A percentile compares a stretch with the other conserved stretches of the same genome.
Evolutionary conservation across 1,140 invertebrate genomes (phyloP).

Genomic region (Drosophila kohkoa): DNA sequence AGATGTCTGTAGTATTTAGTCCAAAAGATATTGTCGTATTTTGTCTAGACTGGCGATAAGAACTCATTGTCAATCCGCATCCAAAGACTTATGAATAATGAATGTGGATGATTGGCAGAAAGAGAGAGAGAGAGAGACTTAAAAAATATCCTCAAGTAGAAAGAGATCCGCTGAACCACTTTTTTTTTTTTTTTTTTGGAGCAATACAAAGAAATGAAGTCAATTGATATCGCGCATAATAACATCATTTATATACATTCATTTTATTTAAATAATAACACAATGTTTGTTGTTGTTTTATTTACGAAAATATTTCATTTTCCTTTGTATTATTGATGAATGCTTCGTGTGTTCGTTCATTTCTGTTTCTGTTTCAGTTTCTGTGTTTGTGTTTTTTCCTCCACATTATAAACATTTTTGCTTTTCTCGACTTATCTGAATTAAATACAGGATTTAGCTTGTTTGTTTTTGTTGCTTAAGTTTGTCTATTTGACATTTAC

Average conservation of each 20-base stretch:
- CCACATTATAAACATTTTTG: slow-evolving; percentile 33
- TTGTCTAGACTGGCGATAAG: no score
- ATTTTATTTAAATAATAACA: slow-evolving; percentile 85
- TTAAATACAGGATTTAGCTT: slow-evolving; percentile 31
- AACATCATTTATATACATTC: slow-evolving; percentile 82
- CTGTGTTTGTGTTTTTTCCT: slow-evolving; percentile 14
- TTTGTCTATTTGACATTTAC: slow-evolving; percentile 63
- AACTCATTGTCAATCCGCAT: no score
- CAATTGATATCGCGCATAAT: slow-evolving; percentile 59
- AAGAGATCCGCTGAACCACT: slow-evolving; percentile 1
- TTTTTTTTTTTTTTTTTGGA: background rate
- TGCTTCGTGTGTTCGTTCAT: slow-evolving; percentile 23
- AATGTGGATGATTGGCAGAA: no score
- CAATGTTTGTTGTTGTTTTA: slow-evolving; percentile 55
- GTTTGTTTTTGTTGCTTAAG: slow-evolving; percentile 38
- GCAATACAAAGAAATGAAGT: slow-evolving; percentile 45
- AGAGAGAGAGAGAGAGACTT: no score
- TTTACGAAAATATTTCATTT: slow-evolving; percentile 75
- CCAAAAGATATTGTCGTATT: no score
- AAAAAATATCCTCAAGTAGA: background rate
- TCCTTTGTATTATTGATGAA: slow-evolving; percentile 44
- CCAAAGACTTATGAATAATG: no score
- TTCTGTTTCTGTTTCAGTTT: slow-evolving; percentile 2
- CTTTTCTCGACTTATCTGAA: slow-evolving; percentile 21
- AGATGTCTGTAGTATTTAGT: no score